Conservation (phyloP, 2,113 vertebrate genomes). For the Microtus montanus region DNA sequence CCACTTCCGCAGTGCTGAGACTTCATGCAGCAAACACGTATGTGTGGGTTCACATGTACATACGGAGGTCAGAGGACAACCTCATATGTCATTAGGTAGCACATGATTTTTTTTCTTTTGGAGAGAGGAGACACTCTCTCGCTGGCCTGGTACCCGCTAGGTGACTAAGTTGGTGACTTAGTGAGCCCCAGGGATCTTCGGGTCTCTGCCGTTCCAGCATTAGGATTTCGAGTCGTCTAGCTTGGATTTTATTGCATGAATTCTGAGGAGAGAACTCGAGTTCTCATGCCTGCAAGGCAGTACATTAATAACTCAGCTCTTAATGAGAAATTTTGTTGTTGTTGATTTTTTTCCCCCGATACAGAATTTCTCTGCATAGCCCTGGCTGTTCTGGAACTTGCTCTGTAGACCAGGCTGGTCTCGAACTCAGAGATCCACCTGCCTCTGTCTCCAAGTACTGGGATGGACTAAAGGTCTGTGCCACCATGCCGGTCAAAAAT, state of each 20-base stretch:
- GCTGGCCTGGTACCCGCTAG: not conserved
- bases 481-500: not conserved
- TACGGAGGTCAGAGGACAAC: not conserved
- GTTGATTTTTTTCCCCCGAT: fast-evolving
- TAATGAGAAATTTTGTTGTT: too few relatives aligned
- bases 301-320: not conserved
- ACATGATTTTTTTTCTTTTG: not conserved
- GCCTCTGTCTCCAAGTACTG: not conserved
- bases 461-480: not conserved
- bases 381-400: not conserved
- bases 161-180: not conserved
- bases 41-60: too few relatives aligned
- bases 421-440: not conserved
- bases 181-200: not conserved
- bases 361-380: not conserved
- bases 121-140: not conserved
- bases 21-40: too few relatives aligned
- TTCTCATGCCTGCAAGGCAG: not conserved
- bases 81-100: not conserved
- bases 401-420: not conserved
- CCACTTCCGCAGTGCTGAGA: not conserved
- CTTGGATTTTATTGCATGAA: not conserved
- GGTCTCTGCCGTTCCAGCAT: not conserved
- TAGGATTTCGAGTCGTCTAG: too few relatives aligned
- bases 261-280: not conserved